Conservation (phyloP, 2,797 vertebrate genomes). For the Mormyrops boulengeri region DNA sequence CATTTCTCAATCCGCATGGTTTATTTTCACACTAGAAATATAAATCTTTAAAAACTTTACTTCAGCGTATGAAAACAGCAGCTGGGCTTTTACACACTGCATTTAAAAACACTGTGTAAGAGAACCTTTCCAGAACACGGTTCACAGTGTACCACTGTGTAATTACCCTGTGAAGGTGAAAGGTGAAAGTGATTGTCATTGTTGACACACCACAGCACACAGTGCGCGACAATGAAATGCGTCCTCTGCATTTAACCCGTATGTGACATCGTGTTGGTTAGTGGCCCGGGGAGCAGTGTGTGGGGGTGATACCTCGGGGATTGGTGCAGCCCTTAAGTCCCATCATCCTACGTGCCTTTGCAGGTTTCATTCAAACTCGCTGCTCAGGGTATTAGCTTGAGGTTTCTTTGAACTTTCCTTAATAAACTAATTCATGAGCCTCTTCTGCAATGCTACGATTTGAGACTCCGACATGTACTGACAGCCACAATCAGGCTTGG, state of each 20-base stretch:
- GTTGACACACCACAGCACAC: neutral
- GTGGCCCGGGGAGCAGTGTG: neutral
- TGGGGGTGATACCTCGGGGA: neutral
- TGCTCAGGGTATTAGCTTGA: neutral
- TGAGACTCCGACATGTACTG: neutral
- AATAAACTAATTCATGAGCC: neutral
- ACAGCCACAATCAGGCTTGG: neutral
- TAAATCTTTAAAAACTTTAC: neutral
- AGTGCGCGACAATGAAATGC: neutral
- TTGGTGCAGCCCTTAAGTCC: neutral
- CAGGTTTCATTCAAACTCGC: neutral
- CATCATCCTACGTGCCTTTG: neutral
- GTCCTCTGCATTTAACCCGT: neutral
- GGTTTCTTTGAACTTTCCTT: neutral
- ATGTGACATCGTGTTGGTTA: neutral
- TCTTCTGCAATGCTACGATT: neutral
- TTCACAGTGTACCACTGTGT: no score
- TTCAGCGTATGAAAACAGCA: neutral
- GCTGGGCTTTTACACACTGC: neutral
- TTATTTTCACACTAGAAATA: neutral
- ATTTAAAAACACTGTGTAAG: neutral
- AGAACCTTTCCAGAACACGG: neutral
- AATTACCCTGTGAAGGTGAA: neutral
- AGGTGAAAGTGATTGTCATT: neutral
- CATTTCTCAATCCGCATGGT: neutral